These are phyloP conservation scores for Podilymbus podiceps DNA, from an alignment of 2,113 vertebrate genomes.

Conservation along the genomic window DNA sequence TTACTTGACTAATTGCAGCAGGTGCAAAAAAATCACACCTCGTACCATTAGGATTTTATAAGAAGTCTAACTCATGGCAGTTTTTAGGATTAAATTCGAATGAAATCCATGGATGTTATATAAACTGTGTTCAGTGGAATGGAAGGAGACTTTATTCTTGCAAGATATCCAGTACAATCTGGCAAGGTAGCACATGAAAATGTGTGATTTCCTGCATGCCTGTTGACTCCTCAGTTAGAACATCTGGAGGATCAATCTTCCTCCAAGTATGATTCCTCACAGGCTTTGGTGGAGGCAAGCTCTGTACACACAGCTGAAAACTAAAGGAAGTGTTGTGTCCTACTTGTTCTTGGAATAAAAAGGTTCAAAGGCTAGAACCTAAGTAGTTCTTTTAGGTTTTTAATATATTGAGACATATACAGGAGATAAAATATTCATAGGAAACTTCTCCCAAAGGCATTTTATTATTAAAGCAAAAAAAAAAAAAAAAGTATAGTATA, in stretches of 20 bases:
- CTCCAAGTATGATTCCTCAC: neutral
- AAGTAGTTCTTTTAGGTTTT: constrained; percentile 29
- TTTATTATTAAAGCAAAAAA: constrained; percentile 56
- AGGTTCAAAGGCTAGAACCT: constrained; percentile 23
- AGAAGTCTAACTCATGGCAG: neutral
- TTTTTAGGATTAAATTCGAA: neutral
- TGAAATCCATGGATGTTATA: neutral
- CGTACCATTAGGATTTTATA: neutral
- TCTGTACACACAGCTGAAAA: neutral
- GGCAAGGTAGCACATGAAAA: neutral
- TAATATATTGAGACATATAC: constrained; percentile 49
- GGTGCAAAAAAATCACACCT: neutral
- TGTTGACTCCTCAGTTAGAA: neutral
- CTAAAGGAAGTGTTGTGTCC: neutral
- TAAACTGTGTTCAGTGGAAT: neutral
- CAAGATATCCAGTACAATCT: neutral
- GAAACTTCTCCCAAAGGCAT: constrained; percentile 44
- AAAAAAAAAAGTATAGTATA: constrained; percentile 1
- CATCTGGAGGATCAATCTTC: neutral
- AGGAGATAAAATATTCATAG: constrained; percentile 61
- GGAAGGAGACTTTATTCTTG: neutral
- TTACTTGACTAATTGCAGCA: neutral
- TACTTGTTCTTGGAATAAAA: constrained; percentile 20
- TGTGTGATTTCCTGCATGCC: neutral
- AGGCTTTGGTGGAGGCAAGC: neutral